Percentiles rank a stretch among this genome's conserved stretches.
Conservation (phyloP, 1,140 invertebrate species). For the Tetragnatha versicolor region DNA sequence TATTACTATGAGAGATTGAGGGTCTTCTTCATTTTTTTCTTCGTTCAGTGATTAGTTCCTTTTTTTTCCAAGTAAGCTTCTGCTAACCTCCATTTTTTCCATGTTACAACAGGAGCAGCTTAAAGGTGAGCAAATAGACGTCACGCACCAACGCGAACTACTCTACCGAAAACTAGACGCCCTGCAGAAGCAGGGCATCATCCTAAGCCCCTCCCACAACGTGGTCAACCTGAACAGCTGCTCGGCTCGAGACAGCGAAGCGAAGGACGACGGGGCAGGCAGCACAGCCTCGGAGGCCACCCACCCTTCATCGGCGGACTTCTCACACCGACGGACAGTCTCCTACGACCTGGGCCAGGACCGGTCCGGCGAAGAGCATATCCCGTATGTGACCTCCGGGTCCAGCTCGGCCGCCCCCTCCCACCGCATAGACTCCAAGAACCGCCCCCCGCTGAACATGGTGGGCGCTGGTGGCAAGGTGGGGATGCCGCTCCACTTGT, state of each 20-base stretch:
- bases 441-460: constrained; percentile 15
- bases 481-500: constrained; percentile 73
- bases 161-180: constrained; percentile 83
- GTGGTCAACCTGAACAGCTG: constrained; percentile 54
- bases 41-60: not conserved
- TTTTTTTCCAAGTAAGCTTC: too few relatives aligned
- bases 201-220: constrained; percentile 63
- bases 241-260: constrained; percentile 61
- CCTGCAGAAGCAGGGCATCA: constrained; percentile 75
- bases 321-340: constrained; percentile 51
- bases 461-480: constrained; percentile 55
- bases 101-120: constrained; percentile 77
- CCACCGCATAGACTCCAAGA: constrained; percentile 54
- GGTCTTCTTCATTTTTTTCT: too few relatives aligned
- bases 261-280: constrained; percentile 59
- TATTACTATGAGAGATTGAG: too few relatives aligned
- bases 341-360: constrained; percentile 38
- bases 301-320: constrained; percentile 12
- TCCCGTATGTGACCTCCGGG: constrained; percentile 58
- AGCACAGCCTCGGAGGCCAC: constrained; percentile 28
- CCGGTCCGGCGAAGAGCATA: constrained; percentile 56
- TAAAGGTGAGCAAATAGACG: constrained; percentile 78
- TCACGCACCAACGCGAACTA: constrained; percentile 84
- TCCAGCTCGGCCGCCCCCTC: constrained; percentile 59
- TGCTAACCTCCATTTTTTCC: too few relatives aligned